Evolutionary conservation across 2,113 vertebrate species (phyloP).

Genomic region (Lamprotornis superbus): DNA sequence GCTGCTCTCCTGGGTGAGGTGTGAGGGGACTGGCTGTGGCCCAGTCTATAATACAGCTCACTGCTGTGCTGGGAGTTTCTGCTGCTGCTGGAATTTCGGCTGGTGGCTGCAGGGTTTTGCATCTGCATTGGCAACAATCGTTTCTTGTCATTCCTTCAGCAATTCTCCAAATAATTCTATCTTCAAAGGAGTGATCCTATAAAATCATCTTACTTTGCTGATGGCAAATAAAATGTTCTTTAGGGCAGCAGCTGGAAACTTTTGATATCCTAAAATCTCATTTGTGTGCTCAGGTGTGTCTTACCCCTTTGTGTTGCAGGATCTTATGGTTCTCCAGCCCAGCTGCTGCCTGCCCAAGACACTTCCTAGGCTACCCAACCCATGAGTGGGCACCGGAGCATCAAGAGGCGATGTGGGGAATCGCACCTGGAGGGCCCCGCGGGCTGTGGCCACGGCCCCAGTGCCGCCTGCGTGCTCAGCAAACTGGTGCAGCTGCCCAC

Average conservation of each 20-base stretch:
- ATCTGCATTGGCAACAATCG: accelerated
- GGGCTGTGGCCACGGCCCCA: constrained; percentile 65
- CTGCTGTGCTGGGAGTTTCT: neutral
- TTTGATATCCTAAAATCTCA: neutral
- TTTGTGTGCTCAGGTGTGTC: neutral
- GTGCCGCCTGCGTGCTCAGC: constrained; percentile 72
- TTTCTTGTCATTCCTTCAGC: neutral
- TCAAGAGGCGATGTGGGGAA: constrained; percentile 76
- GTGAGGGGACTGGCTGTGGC: neutral
- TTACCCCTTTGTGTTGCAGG: neutral
- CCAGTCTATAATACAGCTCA: neutral
- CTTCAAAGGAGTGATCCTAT: neutral
- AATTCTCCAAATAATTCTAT: neutral
- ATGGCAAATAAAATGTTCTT: neutral
- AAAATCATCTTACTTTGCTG: neutral
- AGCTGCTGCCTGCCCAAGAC: constrained; percentile 7
- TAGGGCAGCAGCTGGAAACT: neutral
- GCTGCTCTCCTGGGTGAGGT: neutral
- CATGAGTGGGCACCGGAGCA: constrained; percentile 77
- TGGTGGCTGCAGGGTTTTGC: neutral
- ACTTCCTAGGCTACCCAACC: constrained; percentile 5
- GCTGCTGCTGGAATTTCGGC: neutral
- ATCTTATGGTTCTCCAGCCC: constrained; percentile 47
- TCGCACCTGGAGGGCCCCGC: constrained; percentile 61
- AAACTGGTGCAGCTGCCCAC: constrained; percentile 89